Base-by-base conservation (phyloP, 1,140 invertebrate species). In the Saxidomus purpurata region DNA sequence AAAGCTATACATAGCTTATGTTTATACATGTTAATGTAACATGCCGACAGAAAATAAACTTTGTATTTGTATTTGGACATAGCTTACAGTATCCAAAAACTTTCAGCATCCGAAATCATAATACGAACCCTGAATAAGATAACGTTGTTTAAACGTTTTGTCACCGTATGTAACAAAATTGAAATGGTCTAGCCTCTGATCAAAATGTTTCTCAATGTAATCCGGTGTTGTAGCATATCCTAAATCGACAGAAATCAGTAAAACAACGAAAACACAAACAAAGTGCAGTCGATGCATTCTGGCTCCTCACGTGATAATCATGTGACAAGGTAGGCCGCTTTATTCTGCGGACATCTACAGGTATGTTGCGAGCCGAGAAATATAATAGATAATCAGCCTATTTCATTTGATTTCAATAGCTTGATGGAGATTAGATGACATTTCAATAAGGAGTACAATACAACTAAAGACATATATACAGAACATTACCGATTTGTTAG, bases 161-260 rank as follows among this genome's bases (percentile, higher is more conserved):
- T 93, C 69, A 22, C 91, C 93, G 87, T 90, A 93, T 19, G 89
- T 89, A 22, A 92, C 89, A 67, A 92, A 92, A 86, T 94, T 94
- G 63, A 93, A 94, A 82, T 94, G 94, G 86, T 94, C 94, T 11
- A 94, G 59, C 47, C 63, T 88, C 59, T 94, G 94, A 49, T 93
- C 91, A 81, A 92, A 93, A 87, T 93, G 92, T 38, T 87, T 90
- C 47, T 93, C 94, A 22, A 86, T 43, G 55, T 93, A 94, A 38
- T 38, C 9, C 13, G 61, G 80, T 43, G 79, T 8, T 17, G 81
- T 17, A 83, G 63, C 49, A 9, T 9, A 36, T 28, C 38, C 85
- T 17, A 79, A 61, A 47, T 8, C 36, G 25, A 67, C 9, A 15
- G 28, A 80, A 79, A 79, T 40, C 19, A 49, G 22, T 15, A 28